Conservation (phyloP, 2,797 vertebrate genomes). For the Parambassis ranga region DNA sequence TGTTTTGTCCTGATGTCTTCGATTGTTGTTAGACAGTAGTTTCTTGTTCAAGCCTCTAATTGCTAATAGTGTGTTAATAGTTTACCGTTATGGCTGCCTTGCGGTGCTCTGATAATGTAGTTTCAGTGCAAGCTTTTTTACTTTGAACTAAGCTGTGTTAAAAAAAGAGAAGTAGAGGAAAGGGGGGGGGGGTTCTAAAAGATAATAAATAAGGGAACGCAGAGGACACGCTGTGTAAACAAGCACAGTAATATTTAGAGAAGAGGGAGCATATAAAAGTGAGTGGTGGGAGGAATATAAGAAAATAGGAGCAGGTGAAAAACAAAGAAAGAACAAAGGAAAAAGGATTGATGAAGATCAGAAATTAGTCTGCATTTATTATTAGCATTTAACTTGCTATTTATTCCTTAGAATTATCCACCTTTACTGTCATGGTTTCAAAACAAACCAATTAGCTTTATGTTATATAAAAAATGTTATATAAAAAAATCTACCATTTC, state of each 20-base stretch:
- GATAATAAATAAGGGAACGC: background rate
- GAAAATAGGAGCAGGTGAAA: background rate
- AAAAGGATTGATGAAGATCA: too few relatives aligned
- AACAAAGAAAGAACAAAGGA: background rate
- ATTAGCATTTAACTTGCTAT: too few relatives aligned
- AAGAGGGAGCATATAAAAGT: background rate
- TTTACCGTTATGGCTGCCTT: slow-evolving; percentile 26
- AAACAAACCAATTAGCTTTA: too few relatives aligned
- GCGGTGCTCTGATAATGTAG: slow-evolving; percentile 7
- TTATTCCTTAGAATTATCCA: too few relatives aligned
- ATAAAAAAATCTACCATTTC: too few relatives aligned
- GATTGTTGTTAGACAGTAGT: slow-evolving; percentile 17
- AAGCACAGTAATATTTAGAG: slow-evolving; percentile 1
- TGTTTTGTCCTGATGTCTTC: background rate
- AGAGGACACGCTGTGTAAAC: slow-evolving; percentile 6
- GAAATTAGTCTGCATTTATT: too few relatives aligned
- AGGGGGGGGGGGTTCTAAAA: too few relatives aligned
- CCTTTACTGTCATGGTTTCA: too few relatives aligned
- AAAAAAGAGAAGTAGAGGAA: background rate
- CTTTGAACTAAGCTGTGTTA: slow-evolving; percentile 10
- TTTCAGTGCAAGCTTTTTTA: slow-evolving; percentile 19
- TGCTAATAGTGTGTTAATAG: slow-evolving; percentile 33
- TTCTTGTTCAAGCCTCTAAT: slow-evolving; percentile 35
- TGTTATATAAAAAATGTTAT: too few relatives aligned
- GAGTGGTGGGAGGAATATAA: background rate